Conservation (phyloP, 2,113 vertebrate genomes). For the Leptobrachium leishanense region DNA sequence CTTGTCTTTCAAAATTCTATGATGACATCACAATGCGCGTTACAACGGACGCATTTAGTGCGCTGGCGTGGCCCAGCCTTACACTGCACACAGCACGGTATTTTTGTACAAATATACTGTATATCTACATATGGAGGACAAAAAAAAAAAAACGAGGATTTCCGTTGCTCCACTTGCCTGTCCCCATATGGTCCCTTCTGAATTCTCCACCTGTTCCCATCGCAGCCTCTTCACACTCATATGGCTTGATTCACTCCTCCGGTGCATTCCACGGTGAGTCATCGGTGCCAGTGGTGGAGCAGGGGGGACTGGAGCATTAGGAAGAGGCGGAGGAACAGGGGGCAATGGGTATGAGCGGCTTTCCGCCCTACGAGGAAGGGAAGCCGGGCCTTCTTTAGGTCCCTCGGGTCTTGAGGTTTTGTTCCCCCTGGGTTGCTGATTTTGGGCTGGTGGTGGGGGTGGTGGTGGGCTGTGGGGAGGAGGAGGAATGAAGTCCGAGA, state of each 20-base stretch:
- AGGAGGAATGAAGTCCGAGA: slow-evolving; percentile 84
- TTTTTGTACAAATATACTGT: too few species aligned
- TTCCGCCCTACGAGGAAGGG: slow-evolving; percentile 46
- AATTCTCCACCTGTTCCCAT: slow-evolving; percentile 98
- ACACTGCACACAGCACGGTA: too few species aligned
- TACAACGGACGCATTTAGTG: too few species aligned
- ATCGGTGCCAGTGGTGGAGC: slow-evolving; percentile 60
- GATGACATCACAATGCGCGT: too few species aligned
- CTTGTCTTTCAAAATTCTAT: too few species aligned
- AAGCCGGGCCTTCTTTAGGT: slow-evolving; percentile 47
- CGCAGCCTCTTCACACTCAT: slow-evolving; percentile 95
- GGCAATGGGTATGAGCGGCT: slow-evolving; percentile 73
- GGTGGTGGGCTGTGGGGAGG: slow-evolving; percentile 82
- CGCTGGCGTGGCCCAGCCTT: too few species aligned
- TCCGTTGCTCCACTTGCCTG: slow-evolving; percentile 70
- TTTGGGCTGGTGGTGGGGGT: slow-evolving; percentile 75
- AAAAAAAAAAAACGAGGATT: too few species aligned
- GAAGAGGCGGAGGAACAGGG: slow-evolving; percentile 63
- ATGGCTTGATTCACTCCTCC: slow-evolving; percentile 85
- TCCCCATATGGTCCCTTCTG: slow-evolving; percentile 97
- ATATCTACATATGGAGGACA: too few species aligned
- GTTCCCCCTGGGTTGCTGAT: slow-evolving; percentile 72
- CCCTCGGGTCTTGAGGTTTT: slow-evolving; percentile 63
- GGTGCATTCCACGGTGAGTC: slow-evolving; percentile 74
- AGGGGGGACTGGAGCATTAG: slow-evolving; percentile 49